Evolutionary conservation across 2,888 invertebrate species (phyloP).

Genomic region (Alitta virens): DNA sequence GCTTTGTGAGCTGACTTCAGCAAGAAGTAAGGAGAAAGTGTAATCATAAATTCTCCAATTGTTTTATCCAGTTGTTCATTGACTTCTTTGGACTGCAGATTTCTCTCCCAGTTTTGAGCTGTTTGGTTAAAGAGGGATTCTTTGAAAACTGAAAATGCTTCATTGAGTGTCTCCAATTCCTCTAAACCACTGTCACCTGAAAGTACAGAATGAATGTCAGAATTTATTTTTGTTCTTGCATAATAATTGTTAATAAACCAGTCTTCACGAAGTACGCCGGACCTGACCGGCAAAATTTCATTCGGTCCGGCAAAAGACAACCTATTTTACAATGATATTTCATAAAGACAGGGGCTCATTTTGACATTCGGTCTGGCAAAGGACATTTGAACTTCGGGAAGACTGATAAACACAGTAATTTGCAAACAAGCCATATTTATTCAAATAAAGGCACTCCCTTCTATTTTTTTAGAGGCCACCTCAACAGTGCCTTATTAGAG

Average conservation of each 20-base stretch:
- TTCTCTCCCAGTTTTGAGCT: constrained; percentile 76
- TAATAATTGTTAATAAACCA: not conserved
- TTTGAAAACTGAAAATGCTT: constrained; percentile 72
- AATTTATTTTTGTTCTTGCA: not conserved
- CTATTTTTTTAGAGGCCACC: too few species aligned
- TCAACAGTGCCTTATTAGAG: too few species aligned
- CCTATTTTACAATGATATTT: too few species aligned
- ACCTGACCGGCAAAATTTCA: too few species aligned
- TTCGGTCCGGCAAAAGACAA: too few species aligned
- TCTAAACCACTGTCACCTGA: constrained; percentile 75
- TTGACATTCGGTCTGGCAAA: too few species aligned
- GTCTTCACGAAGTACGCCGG: not conserved
- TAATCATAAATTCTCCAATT: constrained; percentile 76
- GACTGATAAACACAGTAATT: too few species aligned
- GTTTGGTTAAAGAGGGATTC: constrained; percentile 74
- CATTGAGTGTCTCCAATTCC: constrained; percentile 75
- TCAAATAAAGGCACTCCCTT: too few species aligned
- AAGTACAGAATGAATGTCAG: too few species aligned
- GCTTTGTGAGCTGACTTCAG: constrained; percentile 83
- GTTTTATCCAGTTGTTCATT: constrained; percentile 74
- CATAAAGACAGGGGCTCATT: too few species aligned
- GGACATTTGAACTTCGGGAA: too few species aligned
- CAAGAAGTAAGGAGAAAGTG: constrained; percentile 83
- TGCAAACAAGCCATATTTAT: too few species aligned
- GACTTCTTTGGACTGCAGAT: constrained; percentile 71